Evolutionary conservation across 2,888 invertebrate genomes (phyloP).

Genomic region (Hypomecis atomaria): DNA sequence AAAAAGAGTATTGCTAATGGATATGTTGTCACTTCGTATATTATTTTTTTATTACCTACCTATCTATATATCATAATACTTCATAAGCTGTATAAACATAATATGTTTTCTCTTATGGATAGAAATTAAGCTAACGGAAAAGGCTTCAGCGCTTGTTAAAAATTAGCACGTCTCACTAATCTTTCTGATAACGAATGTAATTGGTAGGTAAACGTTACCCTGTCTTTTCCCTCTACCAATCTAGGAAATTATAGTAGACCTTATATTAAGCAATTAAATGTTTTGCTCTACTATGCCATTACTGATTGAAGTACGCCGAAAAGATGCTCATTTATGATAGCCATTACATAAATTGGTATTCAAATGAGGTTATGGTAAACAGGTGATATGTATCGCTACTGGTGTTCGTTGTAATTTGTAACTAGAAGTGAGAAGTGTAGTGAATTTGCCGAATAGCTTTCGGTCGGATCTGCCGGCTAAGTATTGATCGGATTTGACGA

Average conservation of each 20-base stretch:
- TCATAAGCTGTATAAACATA: too few relatives aligned
- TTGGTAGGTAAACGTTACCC: too few relatives aligned
- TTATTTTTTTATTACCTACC: too few relatives aligned
- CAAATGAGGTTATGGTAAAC: slow-evolving; percentile 54
- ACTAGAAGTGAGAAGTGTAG: slow-evolving; percentile 13
- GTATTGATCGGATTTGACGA: too few relatives aligned
- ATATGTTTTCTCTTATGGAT: too few relatives aligned
- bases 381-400: slow-evolving; percentile 54
- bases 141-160: neutral
- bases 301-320: slow-evolving; percentile 61
- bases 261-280: slow-evolving; percentile 28
- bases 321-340: slow-evolving; percentile 63
- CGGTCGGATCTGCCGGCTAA: neutral
- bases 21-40: too few relatives aligned
- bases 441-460: slow-evolving; percentile 4
- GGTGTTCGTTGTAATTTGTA: slow-evolving; percentile 29
- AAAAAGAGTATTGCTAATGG: too few relatives aligned
- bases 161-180: neutral
- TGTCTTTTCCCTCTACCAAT: too few relatives aligned
- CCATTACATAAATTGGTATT: slow-evolving; percentile 57
- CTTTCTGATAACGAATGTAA: neutral
- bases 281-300: slow-evolving; percentile 13
- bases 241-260: neutral
- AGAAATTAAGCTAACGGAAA: neutral
- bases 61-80: too few relatives aligned